phyloP scores from a whole-genome alignment of 2,113 vertebrate species.

The Poeciliopsis occidentalis region DNA sequence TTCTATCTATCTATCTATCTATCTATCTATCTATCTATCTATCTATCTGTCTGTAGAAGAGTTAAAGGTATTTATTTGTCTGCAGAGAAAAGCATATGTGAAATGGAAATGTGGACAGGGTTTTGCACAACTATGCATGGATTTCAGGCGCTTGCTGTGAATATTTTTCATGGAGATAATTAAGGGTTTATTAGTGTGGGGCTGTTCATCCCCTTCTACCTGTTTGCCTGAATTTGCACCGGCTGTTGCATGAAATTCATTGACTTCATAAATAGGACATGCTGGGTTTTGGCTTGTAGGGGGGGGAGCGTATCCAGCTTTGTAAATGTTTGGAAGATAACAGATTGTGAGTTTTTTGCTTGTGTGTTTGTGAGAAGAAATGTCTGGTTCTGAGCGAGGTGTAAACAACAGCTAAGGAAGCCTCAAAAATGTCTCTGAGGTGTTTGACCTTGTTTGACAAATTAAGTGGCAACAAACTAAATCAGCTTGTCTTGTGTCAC shows the following conservation, averaged over 20 bases:
- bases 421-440: slow-evolving; percentile 48
- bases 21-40: background rate
- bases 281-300: slow-evolving; percentile 54
- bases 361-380: slow-evolving; percentile 34
- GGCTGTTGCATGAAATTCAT: slow-evolving; percentile 71
- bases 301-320: slow-evolving; percentile 54
- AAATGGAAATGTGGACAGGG: slow-evolving; percentile 23
- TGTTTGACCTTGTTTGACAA: slow-evolving; percentile 75
- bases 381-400: slow-evolving; percentile 41
- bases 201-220: slow-evolving; percentile 37
- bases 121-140: slow-evolving; percentile 30
- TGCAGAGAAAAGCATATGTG: slow-evolving; percentile 22
- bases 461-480: slow-evolving; percentile 70
- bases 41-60: background rate
- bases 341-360: slow-evolving; percentile 28
- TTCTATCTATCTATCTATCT: slow-evolving; percentile 10
- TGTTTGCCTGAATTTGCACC: slow-evolving; percentile 60
- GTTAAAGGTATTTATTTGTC: slow-evolving; percentile 13
- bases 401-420: slow-evolving; percentile 59
- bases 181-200: slow-evolving; percentile 61
- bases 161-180: slow-evolving; percentile 63
- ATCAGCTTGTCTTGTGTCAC: slow-evolving; percentile 59
- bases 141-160: slow-evolving; percentile 51
- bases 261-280: slow-evolving; percentile 66
- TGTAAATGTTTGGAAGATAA: slow-evolving; percentile 63